Evolutionary conservation across 2,888 invertebrate genomes (phyloP).

Genomic region (Leptopilina syphax): DNA sequence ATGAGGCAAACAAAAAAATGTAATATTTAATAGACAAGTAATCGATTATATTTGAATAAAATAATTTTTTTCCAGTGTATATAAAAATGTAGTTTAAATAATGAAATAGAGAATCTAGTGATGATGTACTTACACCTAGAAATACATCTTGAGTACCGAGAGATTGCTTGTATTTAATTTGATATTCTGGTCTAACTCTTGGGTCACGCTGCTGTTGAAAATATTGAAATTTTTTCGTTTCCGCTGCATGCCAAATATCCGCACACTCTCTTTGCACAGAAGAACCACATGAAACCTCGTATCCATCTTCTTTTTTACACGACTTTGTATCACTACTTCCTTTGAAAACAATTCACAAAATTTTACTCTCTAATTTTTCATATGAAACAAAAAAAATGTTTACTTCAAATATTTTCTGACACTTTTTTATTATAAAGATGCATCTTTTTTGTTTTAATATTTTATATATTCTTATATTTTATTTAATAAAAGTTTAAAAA

Average conservation of each 20-base stretch:
- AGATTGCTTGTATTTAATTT: slow-evolving; percentile 90
- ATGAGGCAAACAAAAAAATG: no score
- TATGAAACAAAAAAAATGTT: neutral
- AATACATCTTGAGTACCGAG: slow-evolving; percentile 92
- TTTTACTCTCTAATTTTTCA: neutral
- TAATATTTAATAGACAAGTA: no score
- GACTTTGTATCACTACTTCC: neutral
- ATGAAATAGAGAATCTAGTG: no score
- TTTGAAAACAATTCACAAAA: neutral
- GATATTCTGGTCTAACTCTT: slow-evolving; percentile 85
- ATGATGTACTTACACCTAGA: slow-evolving; percentile 81
- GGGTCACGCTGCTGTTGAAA: slow-evolving; percentile 77
- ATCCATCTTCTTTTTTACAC: neutral
- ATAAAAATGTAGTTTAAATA: no score
- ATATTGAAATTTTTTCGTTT: slow-evolving; percentile 51
- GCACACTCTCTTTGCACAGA: slow-evolving; percentile 79
- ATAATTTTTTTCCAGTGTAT: no score
- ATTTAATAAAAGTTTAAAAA: no score
- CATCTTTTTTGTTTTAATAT: no score
- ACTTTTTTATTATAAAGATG: neutral
- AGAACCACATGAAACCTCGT: slow-evolving; percentile 63
- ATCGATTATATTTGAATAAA: no score
- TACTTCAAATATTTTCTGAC: neutral
- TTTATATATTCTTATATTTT: no score
- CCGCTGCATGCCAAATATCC: slow-evolving; percentile 75